Conservation (phyloP, 2,888 invertebrate genomes). For the Uloborus plumipes region DNA sequence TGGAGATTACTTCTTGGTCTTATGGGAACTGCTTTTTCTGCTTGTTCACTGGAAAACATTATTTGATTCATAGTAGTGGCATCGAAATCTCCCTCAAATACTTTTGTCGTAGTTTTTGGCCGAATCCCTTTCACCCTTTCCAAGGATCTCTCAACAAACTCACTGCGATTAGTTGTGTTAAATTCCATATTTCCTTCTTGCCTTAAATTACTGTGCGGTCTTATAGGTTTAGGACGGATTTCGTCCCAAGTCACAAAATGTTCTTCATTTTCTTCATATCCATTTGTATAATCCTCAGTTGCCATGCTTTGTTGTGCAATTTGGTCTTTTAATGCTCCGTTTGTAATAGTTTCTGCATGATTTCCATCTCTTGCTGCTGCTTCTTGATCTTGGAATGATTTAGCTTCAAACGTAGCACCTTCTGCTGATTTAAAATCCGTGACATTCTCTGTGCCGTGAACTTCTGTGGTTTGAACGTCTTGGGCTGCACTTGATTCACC, state of each 20-base stretch:
- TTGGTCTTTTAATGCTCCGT: neutral
- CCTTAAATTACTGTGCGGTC: constrained; percentile 60
- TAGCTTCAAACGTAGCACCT: neutral
- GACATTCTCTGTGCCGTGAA: too few relatives aligned
- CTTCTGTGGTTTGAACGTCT: neutral
- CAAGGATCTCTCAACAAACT: constrained; percentile 35
- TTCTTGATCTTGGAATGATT: neutral
- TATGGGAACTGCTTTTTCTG: constrained; percentile 43
- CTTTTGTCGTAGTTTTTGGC: constrained; percentile 43
- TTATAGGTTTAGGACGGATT: constrained; percentile 58
- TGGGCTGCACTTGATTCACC: neutral
- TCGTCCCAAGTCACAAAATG: constrained; percentile 57
- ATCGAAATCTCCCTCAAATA: constrained; percentile 56
- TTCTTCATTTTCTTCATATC: constrained; percentile 5
- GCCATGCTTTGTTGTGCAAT: too few relatives aligned
- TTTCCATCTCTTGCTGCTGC: constrained; percentile 16
- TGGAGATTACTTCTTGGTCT: constrained; percentile 50
- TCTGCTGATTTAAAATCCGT: neutral
- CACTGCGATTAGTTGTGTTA: constrained; percentile 54
- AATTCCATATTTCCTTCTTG: constrained; percentile 65
- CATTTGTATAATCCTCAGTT: neutral
- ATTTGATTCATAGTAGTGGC: constrained; percentile 54
- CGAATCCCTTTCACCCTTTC: constrained; percentile 42
- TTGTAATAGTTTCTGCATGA: neutral
- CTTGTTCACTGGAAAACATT: constrained; percentile 40